Percentiles rank a stretch among this genome's conserved stretches.
phyloP scores from a whole-genome alignment of 1,140 invertebrate genomes.

The Drosophila ironensis region DNA sequence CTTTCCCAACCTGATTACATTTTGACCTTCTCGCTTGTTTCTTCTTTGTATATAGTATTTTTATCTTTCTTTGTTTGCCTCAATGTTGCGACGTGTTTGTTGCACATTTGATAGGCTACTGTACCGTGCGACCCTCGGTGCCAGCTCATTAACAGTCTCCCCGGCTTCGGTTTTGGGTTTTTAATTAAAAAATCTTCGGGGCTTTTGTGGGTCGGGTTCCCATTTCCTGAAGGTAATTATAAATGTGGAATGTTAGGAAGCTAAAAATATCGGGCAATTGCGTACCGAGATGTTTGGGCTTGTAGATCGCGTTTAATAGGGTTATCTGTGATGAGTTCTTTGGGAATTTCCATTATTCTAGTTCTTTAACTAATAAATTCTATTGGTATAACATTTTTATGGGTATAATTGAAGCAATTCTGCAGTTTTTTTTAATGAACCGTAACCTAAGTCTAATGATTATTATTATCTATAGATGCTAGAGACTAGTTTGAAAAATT shows the following conservation, averaged over 20 bases:
- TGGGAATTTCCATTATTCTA: too few species aligned
- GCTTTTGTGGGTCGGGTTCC: not conserved
- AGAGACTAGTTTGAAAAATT: too few species aligned
- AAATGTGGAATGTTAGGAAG: not conserved
- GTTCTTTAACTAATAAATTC: too few species aligned
- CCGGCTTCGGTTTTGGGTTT: slow-evolving; percentile 34
- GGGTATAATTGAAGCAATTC: too few species aligned
- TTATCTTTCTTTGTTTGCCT: slow-evolving; percentile 9
- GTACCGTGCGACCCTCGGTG: slow-evolving; percentile 31
- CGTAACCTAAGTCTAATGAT: too few species aligned
- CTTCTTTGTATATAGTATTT: not conserved
- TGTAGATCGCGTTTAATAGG: too few species aligned
- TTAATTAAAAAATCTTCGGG: slow-evolving; percentile 56
- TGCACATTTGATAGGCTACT: slow-evolving; percentile 75
- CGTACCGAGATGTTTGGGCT: too few species aligned
- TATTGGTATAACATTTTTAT: too few species aligned
- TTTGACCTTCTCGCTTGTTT: slow-evolving; percentile 66
- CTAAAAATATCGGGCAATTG: not conserved
- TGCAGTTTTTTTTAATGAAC: too few species aligned
- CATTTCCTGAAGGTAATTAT: too few species aligned
- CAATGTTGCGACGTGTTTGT: slow-evolving; percentile 58
- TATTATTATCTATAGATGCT: too few species aligned
- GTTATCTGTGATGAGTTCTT: too few species aligned
- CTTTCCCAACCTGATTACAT: slow-evolving; percentile 59
- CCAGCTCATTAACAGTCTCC: slow-evolving; percentile 70